A percentile compares a stretch with the other conserved stretches of the same genome.
phyloP scores from a whole-genome alignment of 1,140 invertebrate genomes.

The Wiebesia pumilae region DNA sequence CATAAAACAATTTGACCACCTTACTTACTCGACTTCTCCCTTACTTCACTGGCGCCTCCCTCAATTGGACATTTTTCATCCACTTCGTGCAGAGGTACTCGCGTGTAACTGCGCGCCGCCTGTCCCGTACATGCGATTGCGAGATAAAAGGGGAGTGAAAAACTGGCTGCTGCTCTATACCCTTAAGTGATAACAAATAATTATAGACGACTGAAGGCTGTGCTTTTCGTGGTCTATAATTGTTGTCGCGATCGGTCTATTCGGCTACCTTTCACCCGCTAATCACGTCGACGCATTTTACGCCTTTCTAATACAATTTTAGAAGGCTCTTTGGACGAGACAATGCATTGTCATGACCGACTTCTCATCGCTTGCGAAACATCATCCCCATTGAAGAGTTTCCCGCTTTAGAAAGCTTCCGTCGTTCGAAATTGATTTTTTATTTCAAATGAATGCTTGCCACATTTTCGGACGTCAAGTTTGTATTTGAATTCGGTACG shows the following conservation, averaged over 20 bases:
- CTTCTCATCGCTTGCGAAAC: too few relatives aligned
- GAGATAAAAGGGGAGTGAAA: constrained; percentile 32
- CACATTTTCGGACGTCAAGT: too few relatives aligned
- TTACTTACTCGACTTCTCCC: constrained; percentile 20
- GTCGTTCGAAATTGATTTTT: too few relatives aligned
- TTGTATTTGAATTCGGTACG: too few relatives aligned
- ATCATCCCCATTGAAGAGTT: too few relatives aligned
- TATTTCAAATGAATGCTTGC: too few relatives aligned
- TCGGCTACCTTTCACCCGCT: neutral
- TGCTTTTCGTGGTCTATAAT: constrained; percentile 8
- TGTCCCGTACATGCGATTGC: constrained; percentile 14
- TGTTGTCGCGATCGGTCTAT: neutral
- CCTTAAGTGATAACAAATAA: constrained; percentile 38
- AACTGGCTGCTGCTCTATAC: constrained; percentile 13
- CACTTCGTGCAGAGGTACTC: neutral
- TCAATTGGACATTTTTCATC: constrained; percentile 34
- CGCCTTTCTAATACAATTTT: neutral
- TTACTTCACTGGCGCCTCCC: neutral
- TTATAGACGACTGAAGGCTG: too few relatives aligned
- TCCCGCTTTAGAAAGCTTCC: too few relatives aligned
- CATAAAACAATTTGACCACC: constrained; percentile 9
- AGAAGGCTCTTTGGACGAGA: neutral
- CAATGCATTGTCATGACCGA: neutral
- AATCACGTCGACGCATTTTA: neutral
- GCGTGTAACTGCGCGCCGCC: constrained; percentile 9